Base-by-base conservation (phyloP, 2,888 invertebrate species). In the Smittia sp. region DNA sequence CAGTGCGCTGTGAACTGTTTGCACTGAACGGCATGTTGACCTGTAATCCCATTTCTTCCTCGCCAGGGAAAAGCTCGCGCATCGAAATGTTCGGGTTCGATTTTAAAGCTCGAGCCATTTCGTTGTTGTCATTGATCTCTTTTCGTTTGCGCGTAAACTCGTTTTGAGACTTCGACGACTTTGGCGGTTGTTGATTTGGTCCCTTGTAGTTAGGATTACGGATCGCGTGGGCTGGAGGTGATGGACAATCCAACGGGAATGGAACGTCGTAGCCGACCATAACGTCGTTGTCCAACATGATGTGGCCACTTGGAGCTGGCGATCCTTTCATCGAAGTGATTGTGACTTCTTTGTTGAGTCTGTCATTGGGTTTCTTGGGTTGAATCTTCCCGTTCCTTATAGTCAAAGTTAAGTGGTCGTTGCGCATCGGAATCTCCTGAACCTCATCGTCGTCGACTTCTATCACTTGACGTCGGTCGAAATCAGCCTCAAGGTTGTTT, bases 41-140 rank as follows among this genome's bases (percentile, higher is more conserved):
- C 46, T 88, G 88, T 15, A 93, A 81, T 73, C 90, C 90, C 85
- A 93, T 86, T 78, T 93, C 92, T 78, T 93, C 92, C 77, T 93
- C 92, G 0, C 92, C 92, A 0, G 92, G 92, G 81, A 92, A 92
- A 13, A 92, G 80, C 77, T 92, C 91, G 52, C 92, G 83, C 20
- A 92, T 92, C 1, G 91, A 92, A 77, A 92, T 90, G n/a, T 91
- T 91, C 0, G 92, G 91, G 81, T 92, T 92, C 18, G 81, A 79
- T 1, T 82, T 80, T 75, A 83, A 75, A 32, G 80, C 81, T 74
- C 80, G 79, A 18, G 83, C 82, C 25, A 82, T 82, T 72, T 83
- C 81, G 15, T 67, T 75, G 24, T 58, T 41, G 13, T 72, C 62
- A 13, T 72, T 72, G 13, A 27, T 52, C 73, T 20, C 76, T 75